These are phyloP conservation scores for Acanthochromis polyacanthus DNA, from an alignment of 2,113 vertebrate genomes.

Conservation along the genomic window DNA sequence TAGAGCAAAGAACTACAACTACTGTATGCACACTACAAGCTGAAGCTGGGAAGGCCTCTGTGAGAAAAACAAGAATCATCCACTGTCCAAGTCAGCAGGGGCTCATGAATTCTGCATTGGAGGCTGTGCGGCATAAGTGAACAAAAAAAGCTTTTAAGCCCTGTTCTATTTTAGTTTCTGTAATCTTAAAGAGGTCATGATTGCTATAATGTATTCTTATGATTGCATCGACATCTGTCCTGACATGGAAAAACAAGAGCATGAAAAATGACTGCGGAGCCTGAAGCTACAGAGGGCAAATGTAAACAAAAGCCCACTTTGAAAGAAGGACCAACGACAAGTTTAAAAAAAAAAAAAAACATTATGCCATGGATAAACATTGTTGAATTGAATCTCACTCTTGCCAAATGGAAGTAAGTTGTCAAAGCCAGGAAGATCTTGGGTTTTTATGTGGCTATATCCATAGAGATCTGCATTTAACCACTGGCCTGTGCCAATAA, in stretches of 20 bases:
- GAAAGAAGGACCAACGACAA: slow-evolving; percentile 36
- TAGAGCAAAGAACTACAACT: slow-evolving; percentile 64
- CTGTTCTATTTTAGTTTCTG: slow-evolving; percentile 24
- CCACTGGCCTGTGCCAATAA: slow-evolving; percentile 50
- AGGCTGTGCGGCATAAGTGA: slow-evolving; percentile 11
- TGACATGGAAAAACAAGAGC: slow-evolving; percentile 62
- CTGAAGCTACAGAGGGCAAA: slow-evolving; percentile 58
- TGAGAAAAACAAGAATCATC: slow-evolving; percentile 28
- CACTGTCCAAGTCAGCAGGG: slow-evolving; percentile 47
- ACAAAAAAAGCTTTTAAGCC: slow-evolving; percentile 14
- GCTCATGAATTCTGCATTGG: slow-evolving; percentile 39
- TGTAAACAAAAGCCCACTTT: slow-evolving; percentile 57
- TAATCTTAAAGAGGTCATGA: slow-evolving; percentile 21
- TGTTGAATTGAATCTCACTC: slow-evolving; percentile 29
- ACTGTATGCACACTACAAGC: slow-evolving; percentile 58
- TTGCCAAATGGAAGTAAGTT: slow-evolving; percentile 62
- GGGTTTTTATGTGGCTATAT: slow-evolving; percentile 55
- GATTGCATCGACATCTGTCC: slow-evolving; percentile 62
- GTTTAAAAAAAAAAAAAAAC: slow-evolving; percentile 40
- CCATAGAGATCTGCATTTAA: slow-evolving; percentile 57
- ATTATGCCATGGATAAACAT: slow-evolving; percentile 53
- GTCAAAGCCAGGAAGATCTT: slow-evolving; percentile 60
- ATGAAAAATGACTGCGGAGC: slow-evolving; percentile 63
- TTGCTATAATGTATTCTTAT: slow-evolving; percentile 41
- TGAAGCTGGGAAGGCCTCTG: slow-evolving; percentile 51